Evolutionary conservation across 1,140 invertebrate genomes (phyloP).

Genomic region (Ectropis grisescens): DNA sequence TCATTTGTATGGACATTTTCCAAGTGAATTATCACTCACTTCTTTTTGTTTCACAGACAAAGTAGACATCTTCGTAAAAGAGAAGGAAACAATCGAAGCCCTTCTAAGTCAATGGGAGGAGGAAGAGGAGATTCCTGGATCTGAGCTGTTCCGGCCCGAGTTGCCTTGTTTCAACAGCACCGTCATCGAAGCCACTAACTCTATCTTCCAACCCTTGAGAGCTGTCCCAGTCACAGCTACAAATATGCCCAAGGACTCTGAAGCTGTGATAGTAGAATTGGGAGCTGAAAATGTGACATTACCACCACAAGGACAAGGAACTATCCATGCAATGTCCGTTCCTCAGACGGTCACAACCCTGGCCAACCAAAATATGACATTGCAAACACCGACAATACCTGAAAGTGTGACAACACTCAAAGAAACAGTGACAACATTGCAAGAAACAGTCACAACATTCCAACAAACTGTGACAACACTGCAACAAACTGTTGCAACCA

Average conservation of each 20-base stretch:
- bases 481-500: background rate
- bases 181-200: slow-evolving; percentile 44
- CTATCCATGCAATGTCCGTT: too few species aligned
- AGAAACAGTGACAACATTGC: slow-evolving; percentile 1
- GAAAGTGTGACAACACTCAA: slow-evolving; percentile 4
- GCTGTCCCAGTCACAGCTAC: slow-evolving; percentile 27
- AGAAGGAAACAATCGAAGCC: slow-evolving; percentile 54
- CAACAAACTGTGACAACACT: slow-evolving; percentile 3
- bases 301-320: too few species aligned
- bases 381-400: background rate
- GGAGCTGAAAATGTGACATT: slow-evolving; percentile 13
- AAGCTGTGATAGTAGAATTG: slow-evolving; percentile 38
- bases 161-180: slow-evolving; percentile 46
- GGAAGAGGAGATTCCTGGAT: slow-evolving; percentile 57
- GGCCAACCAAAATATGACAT: too few species aligned
- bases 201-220: slow-evolving; percentile 47
- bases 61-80: slow-evolving; percentile 46
- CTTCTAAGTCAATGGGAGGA: slow-evolving; percentile 62
- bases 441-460: slow-evolving; percentile 2
- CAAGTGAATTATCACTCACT: too few species aligned
- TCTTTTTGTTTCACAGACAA: slow-evolving; percentile 46
- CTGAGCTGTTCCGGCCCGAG: slow-evolving; percentile 28
- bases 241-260: slow-evolving; percentile 24
- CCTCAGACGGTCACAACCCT: too few species aligned
- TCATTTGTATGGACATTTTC: too few species aligned